Evolutionary conservation across 2,797 vertebrate genomes (phyloP).

Genomic region (Cyclopterus lumpus): DNA sequence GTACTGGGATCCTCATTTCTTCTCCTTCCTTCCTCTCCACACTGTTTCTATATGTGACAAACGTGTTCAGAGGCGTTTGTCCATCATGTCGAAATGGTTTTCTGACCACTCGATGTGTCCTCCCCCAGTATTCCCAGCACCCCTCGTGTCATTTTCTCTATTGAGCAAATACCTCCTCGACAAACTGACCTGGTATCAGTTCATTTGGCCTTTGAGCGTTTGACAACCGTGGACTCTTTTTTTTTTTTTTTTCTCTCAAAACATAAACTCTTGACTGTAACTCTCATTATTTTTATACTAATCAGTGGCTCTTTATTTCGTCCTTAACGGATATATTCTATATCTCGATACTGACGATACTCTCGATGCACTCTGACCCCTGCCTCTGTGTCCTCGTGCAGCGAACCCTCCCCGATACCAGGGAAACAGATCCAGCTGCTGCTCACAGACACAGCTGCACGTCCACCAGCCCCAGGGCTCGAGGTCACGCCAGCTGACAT

Average conservation of each 20-base stretch:
- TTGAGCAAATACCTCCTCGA: slow-evolving; percentile 28
- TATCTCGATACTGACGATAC: background rate
- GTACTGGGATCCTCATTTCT: background rate
- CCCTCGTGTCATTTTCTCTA: slow-evolving; percentile 37
- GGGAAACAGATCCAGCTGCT: slow-evolving; percentile 47
- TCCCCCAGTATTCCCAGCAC: slow-evolving; percentile 45
- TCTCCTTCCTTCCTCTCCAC: background rate
- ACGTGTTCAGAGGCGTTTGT: slow-evolving; percentile 18
- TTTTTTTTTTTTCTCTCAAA: background rate
- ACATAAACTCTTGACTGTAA: background rate
- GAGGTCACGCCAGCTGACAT: background rate
- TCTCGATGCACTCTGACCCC: background rate
- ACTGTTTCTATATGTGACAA: background rate
- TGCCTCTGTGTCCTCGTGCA: background rate
- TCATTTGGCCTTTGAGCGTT: slow-evolving; percentile 19
- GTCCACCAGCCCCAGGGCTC: slow-evolving; percentile 16
- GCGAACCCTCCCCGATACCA: slow-evolving; percentile 33
- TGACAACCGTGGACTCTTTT: slow-evolving; percentile 3
- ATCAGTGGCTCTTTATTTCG: background rate
- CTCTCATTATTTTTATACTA: background rate
- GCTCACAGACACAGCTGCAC: slow-evolving; percentile 31
- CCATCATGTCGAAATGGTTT: slow-evolving; percentile 23
- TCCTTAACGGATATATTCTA: background rate
- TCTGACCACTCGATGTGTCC: slow-evolving; percentile 37
- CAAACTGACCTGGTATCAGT: slow-evolving; percentile 32